These are phyloP conservation scores for Apis laboriosa DNA, from an alignment of 1,140 invertebrate genomes.

Conservation along the genomic window DNA sequence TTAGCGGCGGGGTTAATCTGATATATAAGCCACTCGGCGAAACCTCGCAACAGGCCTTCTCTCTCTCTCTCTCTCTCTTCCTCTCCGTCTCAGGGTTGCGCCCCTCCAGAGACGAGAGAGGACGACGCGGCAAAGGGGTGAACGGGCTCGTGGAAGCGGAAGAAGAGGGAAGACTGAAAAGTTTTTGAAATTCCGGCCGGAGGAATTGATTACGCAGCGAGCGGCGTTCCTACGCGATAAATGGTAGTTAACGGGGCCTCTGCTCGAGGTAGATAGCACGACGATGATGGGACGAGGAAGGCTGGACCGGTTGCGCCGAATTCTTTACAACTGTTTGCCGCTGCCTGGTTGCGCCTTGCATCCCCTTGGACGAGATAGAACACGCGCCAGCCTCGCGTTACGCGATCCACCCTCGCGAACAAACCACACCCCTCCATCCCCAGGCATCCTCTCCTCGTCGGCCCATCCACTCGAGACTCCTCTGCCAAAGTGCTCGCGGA, in stretches of 20 bases:
- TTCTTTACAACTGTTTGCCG: conserved; percentile 77
- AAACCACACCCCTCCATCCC: not conserved
- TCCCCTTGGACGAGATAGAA: conserved; percentile 69
- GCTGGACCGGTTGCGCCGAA: conserved; percentile 44
- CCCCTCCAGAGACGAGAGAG: not conserved
- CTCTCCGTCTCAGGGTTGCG: conserved; percentile 16
- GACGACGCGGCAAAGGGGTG: conserved; percentile 12
- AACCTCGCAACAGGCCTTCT: conserved; percentile 55
- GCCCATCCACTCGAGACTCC: conserved; percentile 23
- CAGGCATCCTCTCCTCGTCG: conserved; percentile 38
- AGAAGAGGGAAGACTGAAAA: conserved; percentile 58
- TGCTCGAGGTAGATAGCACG: conserved; percentile 69
- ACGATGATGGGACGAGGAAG: not conserved
- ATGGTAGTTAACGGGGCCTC: conserved; percentile 65
- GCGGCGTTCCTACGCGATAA: conserved; percentile 62
- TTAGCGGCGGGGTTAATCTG: conserved; percentile 61
- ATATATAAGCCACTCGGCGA: conserved; percentile 58
- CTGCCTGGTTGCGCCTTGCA: conserved; percentile 58
- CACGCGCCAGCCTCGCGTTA: conserved; percentile 61
- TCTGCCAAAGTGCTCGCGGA: conserved; percentile 22
- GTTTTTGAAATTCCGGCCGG: conserved; percentile 64
- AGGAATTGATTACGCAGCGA: conserved; percentile 72
- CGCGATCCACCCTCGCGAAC: conserved; percentile 3
- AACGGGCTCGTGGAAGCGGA: conserved; percentile 12
- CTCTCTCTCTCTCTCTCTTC: not conserved